Percentiles rank a stretch among this genome's conserved stretches.
Conservation (phyloP, 1,140 invertebrate genomes). For the Steinernema feltiae region DNA sequence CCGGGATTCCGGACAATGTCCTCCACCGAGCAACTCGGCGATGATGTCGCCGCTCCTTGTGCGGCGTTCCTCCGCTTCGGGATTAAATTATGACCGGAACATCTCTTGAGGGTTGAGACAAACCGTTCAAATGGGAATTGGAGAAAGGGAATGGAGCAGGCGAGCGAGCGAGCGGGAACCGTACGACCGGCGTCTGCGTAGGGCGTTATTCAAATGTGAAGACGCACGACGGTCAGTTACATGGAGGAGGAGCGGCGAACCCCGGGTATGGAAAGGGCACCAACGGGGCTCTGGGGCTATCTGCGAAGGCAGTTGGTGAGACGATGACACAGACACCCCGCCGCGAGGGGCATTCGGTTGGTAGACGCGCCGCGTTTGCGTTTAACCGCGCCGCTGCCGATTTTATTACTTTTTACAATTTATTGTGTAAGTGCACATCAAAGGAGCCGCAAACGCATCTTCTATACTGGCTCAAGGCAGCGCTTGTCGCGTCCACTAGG, state of each 20-base stretch:
- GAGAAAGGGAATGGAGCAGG: not conserved
- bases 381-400: not conserved
- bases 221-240: not conserved
- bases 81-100: too few relatives aligned
- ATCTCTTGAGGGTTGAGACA: too few relatives aligned
- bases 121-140: too few relatives aligned
- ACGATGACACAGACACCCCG: conserved; percentile 1
- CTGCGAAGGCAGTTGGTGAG: not conserved
- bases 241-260: not conserved
- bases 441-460: not conserved
- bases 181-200: too few relatives aligned
- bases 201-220: too few relatives aligned
- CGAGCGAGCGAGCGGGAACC: not conserved
- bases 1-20: not conserved
- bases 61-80: too few relatives aligned
- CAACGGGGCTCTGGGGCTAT: not conserved
- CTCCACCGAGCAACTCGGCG: not conserved
- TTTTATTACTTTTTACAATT: conserved; percentile 16
- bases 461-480: not conserved
- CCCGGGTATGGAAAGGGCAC: not conserved
- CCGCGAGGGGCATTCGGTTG: conserved; percentile 7
- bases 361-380: conserved; percentile 7
- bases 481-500: not conserved
- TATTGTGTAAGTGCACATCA: conserved; percentile 15
- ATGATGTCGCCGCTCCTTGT: not conserved